Evolutionary conservation across 2,888 invertebrate genomes (phyloP), one percentile per base, ranked within the genome.

Genomic region (Idaea dimidiata): DNA sequence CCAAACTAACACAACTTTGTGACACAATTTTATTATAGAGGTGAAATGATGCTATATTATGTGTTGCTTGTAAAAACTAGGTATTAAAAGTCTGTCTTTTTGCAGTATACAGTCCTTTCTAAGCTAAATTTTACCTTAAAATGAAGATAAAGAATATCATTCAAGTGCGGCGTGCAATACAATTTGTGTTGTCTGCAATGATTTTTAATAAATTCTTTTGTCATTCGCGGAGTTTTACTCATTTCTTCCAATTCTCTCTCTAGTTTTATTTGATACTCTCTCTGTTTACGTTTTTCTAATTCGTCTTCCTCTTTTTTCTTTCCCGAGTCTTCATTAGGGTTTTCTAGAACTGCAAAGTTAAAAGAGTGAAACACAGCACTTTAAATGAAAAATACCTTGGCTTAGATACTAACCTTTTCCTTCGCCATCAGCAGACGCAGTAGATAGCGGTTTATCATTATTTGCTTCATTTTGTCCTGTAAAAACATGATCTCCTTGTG

Each of bases 131-230:
- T 70, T 86, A 96, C 97, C 97, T 96, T 98, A 95, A 93, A 99
- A 91, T 99, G 99, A 55, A 99, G 93, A 86, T 99, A 99, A 0
- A 99, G 92, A 14, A 98, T 97, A 84, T 99, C 98, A 84, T 99
- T 99, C 10, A 99, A 89, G 73, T 95, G 89, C 0, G 99, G 99
- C 0, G 98, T 98, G 71, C 95, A 93, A 81, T 99, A 99, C 0
- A 99, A 88, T 76, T 96, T 96, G 69, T 97, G 93, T 68, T 97
- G 95, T 79, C 95, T 97, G 89, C 99, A 99, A 75, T 96, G 95
- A 62, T 97, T 95, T 71, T 91, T 94, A 58, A 99, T 93, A 60
- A 95, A 95, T 72, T 96, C 94, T 79, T 97, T 96, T 0, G 98
- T 98, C 94, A 99, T 97, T 72, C 84, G 74, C 6, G 92, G 93